A percentile compares a stretch with the other conserved stretches of the same genome.
phyloP scores from a whole-genome alignment of 1,140 invertebrate genomes.

The Drosophila quadrilineata region DNA sequence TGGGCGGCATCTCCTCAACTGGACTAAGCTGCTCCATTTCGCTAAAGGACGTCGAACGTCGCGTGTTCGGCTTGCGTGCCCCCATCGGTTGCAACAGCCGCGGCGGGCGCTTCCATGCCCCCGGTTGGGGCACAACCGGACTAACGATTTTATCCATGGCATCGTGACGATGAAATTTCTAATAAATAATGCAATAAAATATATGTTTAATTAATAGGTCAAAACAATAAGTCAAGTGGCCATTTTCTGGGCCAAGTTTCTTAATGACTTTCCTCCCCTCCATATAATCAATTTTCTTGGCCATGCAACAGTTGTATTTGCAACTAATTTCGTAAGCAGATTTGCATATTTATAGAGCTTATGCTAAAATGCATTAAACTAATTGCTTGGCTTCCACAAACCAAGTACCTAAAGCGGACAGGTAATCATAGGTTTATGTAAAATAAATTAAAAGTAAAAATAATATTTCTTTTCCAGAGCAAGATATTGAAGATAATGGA shows the following conservation, averaged over 20 bases:
- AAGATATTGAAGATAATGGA: too few relatives aligned
- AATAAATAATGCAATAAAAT: neutral
- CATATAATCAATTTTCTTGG: constrained; percentile 1
- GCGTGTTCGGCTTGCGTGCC: constrained; percentile 66
- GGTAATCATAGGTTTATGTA: too few relatives aligned
- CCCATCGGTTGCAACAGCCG: constrained; percentile 60
- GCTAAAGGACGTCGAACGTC: constrained; percentile 75
- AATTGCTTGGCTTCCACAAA: too few relatives aligned
- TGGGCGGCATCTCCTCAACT: constrained; percentile 53
- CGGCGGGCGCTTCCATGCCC: constrained; percentile 86
- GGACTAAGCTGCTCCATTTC: constrained; percentile 72
- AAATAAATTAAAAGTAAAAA: too few relatives aligned
- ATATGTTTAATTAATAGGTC: neutral
- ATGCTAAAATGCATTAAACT: too few relatives aligned
- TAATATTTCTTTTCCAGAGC: too few relatives aligned
- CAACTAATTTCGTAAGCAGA: too few relatives aligned
- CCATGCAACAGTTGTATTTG: too few relatives aligned
- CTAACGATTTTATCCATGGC: constrained; percentile 95
- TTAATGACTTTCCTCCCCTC: neutral
- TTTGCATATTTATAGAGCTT: too few relatives aligned
- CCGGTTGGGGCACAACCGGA: constrained; percentile 94
- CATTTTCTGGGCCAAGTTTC: constrained; percentile 2
- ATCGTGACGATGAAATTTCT: constrained; percentile 85
- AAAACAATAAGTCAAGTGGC: neutral
- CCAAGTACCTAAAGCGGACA: too few relatives aligned